Conservation (phyloP, 1,140 invertebrate species). For the Dreissena polymorpha region DNA sequence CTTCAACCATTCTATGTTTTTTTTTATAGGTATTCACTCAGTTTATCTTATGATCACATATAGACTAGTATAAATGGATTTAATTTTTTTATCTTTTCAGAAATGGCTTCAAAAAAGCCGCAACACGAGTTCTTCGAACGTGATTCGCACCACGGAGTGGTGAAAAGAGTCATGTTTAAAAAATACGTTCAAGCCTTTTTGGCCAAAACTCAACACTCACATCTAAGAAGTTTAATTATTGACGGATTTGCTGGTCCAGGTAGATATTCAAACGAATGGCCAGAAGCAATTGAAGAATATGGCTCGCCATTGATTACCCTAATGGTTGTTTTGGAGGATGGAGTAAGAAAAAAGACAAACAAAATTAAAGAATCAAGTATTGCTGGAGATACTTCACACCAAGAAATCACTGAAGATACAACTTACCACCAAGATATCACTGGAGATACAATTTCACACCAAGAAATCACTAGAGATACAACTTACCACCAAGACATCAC, state of each 20-base stretch:
- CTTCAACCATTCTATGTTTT: too few relatives aligned
- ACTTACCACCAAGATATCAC: not conserved
- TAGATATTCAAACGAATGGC: conserved; percentile 32
- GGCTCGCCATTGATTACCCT: conserved; percentile 28
- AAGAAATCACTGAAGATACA: not conserved
- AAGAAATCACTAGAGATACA: not conserved
- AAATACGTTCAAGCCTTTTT: conserved; percentile 39
- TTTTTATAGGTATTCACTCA: too few relatives aligned
- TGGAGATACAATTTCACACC: not conserved
- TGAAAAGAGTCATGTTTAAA: conserved; percentile 31
- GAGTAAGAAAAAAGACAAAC: not conserved
- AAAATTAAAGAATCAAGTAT: not conserved
- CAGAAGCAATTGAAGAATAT: conserved; percentile 9
- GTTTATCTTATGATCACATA: too few relatives aligned
- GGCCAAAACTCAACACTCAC: not conserved
- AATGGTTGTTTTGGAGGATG: conserved; percentile 18
- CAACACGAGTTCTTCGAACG: conserved; percentile 20
- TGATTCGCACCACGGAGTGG: conserved; percentile 14
- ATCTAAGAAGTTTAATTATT: not conserved
- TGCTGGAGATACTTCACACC: not conserved
- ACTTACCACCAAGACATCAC: not conserved
- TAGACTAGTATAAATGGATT: too few relatives aligned
- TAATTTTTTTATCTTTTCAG: too few relatives aligned
- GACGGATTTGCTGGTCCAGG: conserved; percentile 32
- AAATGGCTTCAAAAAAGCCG: too few relatives aligned